phyloP scores from a whole-genome alignment of 1,140 invertebrate species.

The Calephelis nemesis region DNA sequence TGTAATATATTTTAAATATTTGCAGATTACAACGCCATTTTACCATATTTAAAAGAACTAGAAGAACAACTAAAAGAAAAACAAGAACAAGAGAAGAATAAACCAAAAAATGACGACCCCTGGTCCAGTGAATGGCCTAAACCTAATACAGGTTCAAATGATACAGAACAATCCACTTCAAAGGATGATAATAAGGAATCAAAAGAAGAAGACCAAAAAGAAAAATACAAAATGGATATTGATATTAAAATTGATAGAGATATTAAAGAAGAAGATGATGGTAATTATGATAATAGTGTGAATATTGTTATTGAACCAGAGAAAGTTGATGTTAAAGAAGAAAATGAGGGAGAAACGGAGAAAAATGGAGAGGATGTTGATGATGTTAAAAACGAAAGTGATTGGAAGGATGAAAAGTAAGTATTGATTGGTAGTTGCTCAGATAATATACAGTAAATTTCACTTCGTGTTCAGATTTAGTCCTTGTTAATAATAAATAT shows the following conservation, averaged over 20 bases:
- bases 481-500: no score
- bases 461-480: no score
- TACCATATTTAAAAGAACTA: slow-evolving; percentile 62
- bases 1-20: no score
- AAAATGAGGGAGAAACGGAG: slow-evolving; percentile 15
- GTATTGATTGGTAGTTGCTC: slow-evolving; percentile 12
- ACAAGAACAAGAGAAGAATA: slow-evolving; percentile 35
- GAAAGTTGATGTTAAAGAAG: slow-evolving; percentile 22
- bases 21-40: slow-evolving; percentile 62
- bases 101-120: slow-evolving; percentile 39
- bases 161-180: slow-evolving; percentile 13
- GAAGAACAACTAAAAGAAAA: slow-evolving; percentile 54
- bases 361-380: slow-evolving; percentile 19
- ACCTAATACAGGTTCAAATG: not conserved
- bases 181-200: slow-evolving; percentile 12
- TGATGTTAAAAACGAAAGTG: slow-evolving; percentile 22
- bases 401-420: slow-evolving; percentile 40
- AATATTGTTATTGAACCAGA: slow-evolving; percentile 21
- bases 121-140: not conserved
- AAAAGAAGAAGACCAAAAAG: slow-evolving; percentile 21
- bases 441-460: no score
- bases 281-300: not conserved
- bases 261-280: slow-evolving; percentile 25
- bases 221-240: slow-evolving; percentile 33
- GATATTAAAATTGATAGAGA: slow-evolving; percentile 29